Conservation (phyloP, 2,888 invertebrate genomes). For the Nasonovia ribisnigri region DNA sequence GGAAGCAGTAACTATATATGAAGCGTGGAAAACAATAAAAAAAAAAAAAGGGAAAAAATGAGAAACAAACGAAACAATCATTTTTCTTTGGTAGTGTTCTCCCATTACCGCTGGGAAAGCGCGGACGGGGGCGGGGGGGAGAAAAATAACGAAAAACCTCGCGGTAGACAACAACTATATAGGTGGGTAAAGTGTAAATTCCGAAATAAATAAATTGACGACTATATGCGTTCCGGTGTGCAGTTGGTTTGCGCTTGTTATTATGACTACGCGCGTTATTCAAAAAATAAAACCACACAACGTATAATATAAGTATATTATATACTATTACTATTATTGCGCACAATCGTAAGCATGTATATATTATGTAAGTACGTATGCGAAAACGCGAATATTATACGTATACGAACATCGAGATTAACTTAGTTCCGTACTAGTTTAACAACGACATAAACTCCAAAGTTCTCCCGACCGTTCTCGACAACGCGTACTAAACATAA, state of each 20-base stretch:
- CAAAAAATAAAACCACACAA: not conserved
- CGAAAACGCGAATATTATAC: not conserved
- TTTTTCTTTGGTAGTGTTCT: slow-evolving; percentile 31
- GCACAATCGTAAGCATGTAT: not conserved
- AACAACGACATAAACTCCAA: slow-evolving; percentile 43
- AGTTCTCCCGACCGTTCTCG: not conserved
- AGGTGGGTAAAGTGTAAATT: not conserved
- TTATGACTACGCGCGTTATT: slow-evolving; percentile 1
- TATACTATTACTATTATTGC: no score
- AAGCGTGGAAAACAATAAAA: slow-evolving; percentile 6
- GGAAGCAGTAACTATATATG: not conserved
- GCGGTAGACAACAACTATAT: not conserved
- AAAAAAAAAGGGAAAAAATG: not conserved
- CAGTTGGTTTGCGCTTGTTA: not conserved
- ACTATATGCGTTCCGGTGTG: not conserved
- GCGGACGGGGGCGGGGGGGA: not conserved
- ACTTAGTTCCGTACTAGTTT: slow-evolving; percentile 38
- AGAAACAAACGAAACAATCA: slow-evolving; percentile 35
- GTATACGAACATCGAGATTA: slow-evolving; percentile 22
- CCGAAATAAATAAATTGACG: not conserved
- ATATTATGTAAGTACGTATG: not conserved
- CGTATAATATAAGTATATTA: not conserved
- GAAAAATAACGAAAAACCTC: not conserved
- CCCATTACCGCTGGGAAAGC: no score
- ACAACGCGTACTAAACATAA: not conserved